Percentiles rank a stretch among this genome's conserved stretches.
Conservation (phyloP, 2,113 vertebrate species). For the Toxostoma redivivum region DNA sequence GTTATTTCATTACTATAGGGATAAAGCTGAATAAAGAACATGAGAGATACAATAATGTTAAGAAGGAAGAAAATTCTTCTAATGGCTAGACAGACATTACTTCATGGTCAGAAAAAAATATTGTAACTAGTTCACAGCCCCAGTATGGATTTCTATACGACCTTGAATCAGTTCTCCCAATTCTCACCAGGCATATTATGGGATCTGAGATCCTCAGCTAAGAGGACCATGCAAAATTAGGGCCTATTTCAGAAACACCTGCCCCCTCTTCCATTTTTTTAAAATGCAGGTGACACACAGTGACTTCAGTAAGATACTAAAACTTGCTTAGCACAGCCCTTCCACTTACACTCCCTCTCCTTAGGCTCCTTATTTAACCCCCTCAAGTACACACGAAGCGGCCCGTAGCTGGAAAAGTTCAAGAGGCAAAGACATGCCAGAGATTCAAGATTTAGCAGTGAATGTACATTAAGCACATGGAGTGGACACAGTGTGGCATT, state of each 20-base stretch:
- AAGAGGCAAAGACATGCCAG: neutral
- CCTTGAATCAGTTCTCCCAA: neutral
- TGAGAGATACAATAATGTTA: neutral
- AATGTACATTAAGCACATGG: neutral
- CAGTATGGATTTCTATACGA: neutral
- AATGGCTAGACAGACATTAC: neutral
- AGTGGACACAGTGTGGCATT: neutral
- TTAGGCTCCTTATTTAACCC: neutral
- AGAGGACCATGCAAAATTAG: neutral
- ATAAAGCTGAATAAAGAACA: neutral
- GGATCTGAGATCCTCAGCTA: neutral
- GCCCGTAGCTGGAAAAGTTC: neutral
- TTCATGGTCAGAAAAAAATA: neutral
- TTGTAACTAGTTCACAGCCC: neutral
- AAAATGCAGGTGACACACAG: neutral
- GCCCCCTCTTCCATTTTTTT: accelerated
- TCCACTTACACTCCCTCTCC: neutral
- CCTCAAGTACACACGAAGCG: neutral
- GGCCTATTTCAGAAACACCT: neutral
- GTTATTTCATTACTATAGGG: neutral
- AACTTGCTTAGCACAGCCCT: neutral
- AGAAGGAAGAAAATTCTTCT: neutral
- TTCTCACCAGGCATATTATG: neutral
- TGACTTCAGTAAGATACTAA: neutral
- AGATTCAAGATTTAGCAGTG: neutral